A percentile compares a stretch with the other conserved stretches of the same genome.
These are phyloP conservation scores for Listrodromus nycthemerus DNA, from an alignment of 2,888 invertebrate genomes.

Conservation along the genomic window DNA sequence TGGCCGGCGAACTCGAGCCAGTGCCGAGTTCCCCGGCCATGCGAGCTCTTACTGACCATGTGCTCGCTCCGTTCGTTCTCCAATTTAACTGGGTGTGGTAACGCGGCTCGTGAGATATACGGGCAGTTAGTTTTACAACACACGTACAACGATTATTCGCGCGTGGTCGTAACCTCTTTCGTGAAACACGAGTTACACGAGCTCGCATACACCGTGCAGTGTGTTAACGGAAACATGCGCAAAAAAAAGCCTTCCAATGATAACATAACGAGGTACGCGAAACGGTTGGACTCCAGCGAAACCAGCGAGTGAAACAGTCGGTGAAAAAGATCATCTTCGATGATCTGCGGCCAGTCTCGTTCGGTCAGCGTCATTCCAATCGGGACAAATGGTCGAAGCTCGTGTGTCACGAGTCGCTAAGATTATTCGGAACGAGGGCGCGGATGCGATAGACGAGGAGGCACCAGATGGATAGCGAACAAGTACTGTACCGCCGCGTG, in stretches of 20 bases:
- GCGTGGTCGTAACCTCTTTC: constrained; percentile 46
- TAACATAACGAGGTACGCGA: neutral
- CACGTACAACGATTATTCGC: constrained; percentile 45
- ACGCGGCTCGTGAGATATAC: constrained; percentile 21
- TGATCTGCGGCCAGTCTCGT: no score
- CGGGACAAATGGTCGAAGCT: neutral
- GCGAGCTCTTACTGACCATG: constrained; percentile 35
- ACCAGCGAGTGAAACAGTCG: neutral
- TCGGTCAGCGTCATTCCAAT: no score
- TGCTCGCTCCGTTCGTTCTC: constrained; percentile 27
- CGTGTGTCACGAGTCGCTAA: neutral
- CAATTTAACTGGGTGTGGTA: constrained; percentile 64
- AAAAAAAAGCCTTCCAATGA: neutral
- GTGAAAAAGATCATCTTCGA: no score
- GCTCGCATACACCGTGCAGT: neutral
- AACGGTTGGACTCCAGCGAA: neutral
- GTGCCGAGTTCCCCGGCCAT: constrained; percentile 27
- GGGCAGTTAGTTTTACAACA: constrained; percentile 46
- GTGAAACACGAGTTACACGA: neutral
- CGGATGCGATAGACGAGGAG: neutral
- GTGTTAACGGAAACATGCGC: neutral
- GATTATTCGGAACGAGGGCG: neutral
- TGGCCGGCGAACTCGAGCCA: constrained; percentile 43
- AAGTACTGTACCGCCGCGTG: constrained; percentile 14
- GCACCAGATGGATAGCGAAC: constrained; percentile 23